Conservation (phyloP, 2,797 vertebrate genomes). For the Margarornis squamiger region DNA sequence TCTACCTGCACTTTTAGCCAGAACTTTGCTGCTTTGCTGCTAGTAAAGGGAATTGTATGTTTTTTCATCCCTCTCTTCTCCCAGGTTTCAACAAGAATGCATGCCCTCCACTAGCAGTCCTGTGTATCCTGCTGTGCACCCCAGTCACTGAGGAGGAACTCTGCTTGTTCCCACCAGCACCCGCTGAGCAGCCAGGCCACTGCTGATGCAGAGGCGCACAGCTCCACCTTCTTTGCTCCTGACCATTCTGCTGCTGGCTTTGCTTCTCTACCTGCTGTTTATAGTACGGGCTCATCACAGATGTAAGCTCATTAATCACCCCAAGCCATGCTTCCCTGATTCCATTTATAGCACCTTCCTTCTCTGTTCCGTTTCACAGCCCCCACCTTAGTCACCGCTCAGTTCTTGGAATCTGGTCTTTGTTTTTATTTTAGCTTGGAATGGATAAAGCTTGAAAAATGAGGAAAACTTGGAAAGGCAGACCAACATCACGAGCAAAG, state of each 20-base stretch:
- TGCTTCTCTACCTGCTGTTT: slow-evolving; percentile 15
- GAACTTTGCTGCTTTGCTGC: not conserved
- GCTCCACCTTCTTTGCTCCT: not conserved
- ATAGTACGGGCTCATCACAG: not conserved
- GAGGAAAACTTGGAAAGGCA: not conserved
- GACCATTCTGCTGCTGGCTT: not conserved
- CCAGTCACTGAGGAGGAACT: not conserved
- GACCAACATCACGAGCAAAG: not conserved
- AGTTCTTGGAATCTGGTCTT: not conserved
- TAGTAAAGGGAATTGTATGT: not conserved
- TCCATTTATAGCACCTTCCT: not conserved
- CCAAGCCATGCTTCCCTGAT: not conserved
- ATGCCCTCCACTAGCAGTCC: not conserved
- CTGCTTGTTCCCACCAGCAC: not conserved
- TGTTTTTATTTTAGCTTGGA: not conserved
- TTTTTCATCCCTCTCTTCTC: not conserved
- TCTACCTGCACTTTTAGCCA: not conserved
- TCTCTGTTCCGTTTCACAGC: not conserved
- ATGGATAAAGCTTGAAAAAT: not conserved
- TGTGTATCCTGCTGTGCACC: not conserved
- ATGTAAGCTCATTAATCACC: not conserved
- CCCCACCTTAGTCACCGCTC: not conserved
- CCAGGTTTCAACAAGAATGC: not conserved
- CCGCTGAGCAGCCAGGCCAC: not conserved
- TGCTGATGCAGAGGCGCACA: not conserved